A percentile compares a stretch with the other conserved stretches of the same genome.
These are phyloP conservation scores for Okamejei kenojei DNA, from an alignment of 2,797 vertebrate genomes.

Conservation along the genomic window DNA sequence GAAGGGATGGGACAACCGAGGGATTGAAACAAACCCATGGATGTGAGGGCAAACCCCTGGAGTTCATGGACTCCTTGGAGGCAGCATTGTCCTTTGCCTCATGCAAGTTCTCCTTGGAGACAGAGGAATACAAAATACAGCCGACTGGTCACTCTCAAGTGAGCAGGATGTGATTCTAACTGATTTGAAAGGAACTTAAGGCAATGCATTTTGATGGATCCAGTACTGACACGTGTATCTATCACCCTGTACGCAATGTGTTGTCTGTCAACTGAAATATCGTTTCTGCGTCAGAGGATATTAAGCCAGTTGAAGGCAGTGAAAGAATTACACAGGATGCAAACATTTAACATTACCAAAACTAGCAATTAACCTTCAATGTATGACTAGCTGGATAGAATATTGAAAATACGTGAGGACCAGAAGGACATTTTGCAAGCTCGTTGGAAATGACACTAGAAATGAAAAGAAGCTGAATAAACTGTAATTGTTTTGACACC, in stretches of 20 bases:
- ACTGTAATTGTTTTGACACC: not conserved
- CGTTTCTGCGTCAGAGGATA: not conserved
- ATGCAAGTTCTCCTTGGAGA: not conserved
- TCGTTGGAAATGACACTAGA: not conserved
- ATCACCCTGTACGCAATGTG: conserved; percentile 1
- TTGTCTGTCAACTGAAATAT: conserved; percentile 27
- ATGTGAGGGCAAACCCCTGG: not conserved
- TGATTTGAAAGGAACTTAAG: not conserved
- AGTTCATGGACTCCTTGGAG: not conserved
- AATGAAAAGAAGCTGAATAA: not conserved
- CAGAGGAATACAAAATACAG: not conserved
- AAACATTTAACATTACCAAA: not conserved
- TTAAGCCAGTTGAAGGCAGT: not conserved
- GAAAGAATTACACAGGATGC: not conserved
- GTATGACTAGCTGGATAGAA: not conserved
- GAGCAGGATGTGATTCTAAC: not conserved
- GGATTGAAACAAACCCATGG: not conserved
- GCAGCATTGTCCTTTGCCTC: not conserved
- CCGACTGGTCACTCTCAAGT: not conserved
- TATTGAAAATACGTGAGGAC: not conserved
- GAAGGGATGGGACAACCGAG: no score
- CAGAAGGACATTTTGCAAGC: not conserved
- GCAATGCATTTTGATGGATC: conserved; percentile 28
- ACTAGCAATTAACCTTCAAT: conserved; percentile 5
- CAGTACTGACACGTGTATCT: conserved; percentile 25